These are phyloP conservation scores for Graphium colonna DNA, from an alignment of 2,888 invertebrate species.

Conservation along the genomic window DNA sequence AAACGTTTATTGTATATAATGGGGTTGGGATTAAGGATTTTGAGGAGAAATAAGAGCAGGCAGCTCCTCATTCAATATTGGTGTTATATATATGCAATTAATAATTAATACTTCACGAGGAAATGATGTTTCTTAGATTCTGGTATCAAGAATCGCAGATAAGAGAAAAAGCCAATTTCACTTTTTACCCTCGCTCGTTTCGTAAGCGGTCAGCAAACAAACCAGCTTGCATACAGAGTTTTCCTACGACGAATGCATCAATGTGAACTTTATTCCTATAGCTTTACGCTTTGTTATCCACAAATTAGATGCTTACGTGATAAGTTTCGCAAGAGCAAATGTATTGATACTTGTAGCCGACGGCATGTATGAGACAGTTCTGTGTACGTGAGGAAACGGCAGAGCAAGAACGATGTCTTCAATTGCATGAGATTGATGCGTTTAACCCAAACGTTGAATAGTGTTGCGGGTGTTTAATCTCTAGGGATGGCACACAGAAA, in stretches of 20 bases:
- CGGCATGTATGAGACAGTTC: conserved; percentile 4
- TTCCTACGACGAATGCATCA: not conserved
- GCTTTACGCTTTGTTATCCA: not conserved
- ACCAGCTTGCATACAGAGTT: conserved; percentile 2
- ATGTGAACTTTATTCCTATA: not conserved
- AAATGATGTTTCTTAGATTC: not conserved
- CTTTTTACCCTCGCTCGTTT: conserved; percentile 8
- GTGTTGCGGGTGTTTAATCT: no score
- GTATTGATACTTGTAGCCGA: not conserved
- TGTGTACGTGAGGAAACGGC: not conserved
- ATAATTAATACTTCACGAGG: no score
- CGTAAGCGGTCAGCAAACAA: not conserved
- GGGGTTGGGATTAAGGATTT: no score
- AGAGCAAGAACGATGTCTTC: not conserved
- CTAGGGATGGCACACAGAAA: no score
- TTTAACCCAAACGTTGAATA: not conserved
- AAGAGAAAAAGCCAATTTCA: conserved; percentile 11
- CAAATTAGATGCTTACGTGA: conserved; percentile 1
- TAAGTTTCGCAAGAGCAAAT: conserved; percentile 5
- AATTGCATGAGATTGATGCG: not conserved
- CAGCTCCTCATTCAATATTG: no score
- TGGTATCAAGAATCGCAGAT: not conserved
- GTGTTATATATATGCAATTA: no score
- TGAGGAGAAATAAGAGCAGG: no score
- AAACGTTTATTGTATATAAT: no score